phyloP scores from a whole-genome alignment of 1,140 invertebrate species.

The Formica exsecta region DNA sequence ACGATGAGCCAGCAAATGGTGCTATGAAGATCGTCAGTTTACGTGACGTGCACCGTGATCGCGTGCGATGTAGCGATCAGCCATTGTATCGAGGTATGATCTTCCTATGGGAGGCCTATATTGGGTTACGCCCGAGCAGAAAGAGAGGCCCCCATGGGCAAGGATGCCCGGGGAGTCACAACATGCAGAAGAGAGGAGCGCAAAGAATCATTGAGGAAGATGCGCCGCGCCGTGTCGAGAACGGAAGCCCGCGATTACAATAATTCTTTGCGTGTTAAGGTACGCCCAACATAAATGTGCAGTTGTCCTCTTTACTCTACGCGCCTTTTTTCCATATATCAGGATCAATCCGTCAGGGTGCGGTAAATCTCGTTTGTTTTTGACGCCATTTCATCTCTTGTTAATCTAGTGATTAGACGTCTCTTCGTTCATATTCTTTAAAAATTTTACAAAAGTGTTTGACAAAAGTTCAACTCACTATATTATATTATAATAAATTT shows the following conservation, averaged over 20 bases:
- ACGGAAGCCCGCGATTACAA: slow-evolving; percentile 51
- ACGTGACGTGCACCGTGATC: slow-evolving; percentile 84
- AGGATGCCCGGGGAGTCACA: slow-evolving; percentile 47
- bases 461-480: neutral
- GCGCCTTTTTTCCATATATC: slow-evolving; percentile 17
- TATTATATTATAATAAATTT: neutral
- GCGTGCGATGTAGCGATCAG: slow-evolving; percentile 86
- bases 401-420: neutral
- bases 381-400: too few species aligned
- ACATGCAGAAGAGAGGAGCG: slow-evolving; percentile 50
- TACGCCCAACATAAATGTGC: slow-evolving; percentile 10
- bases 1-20: slow-evolving; percentile 80
- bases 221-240: slow-evolving; percentile 6
- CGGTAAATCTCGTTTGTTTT: neutral
- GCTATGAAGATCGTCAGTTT: slow-evolving; percentile 84
- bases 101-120: slow-evolving; percentile 83
- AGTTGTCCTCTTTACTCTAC: neutral
- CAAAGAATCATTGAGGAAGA: slow-evolving; percentile 39
- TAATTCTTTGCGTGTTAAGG: slow-evolving; percentile 16
- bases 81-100: slow-evolving; percentile 84
- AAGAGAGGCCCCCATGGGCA: slow-evolving; percentile 55
- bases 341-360: neutral
- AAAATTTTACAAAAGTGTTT: neutral
- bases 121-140: slow-evolving; percentile 80
- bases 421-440: neutral